Base-by-base conservation (phyloP, 2,113 vertebrate species). In the Camelus dromedarius region DNA sequence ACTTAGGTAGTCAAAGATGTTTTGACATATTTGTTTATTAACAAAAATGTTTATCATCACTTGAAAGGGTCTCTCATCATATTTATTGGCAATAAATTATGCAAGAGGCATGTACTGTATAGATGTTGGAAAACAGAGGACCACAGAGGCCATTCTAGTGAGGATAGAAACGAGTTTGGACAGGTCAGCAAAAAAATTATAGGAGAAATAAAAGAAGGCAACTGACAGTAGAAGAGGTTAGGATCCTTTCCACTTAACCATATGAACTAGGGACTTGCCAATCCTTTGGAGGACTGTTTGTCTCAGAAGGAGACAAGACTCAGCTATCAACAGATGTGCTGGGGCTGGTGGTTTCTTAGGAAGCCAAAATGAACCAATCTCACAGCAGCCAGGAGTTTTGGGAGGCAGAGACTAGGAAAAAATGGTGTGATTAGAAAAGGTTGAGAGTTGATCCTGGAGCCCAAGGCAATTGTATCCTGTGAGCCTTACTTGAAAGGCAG, bases 21-120 rank as follows among this genome's bases (percentile, higher is more conserved):
- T 96, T 77, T 94, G 35, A 54, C 24, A 70, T 80, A 42, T 89
- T 88, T 73, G 12, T 66, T 82, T 76, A 69, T 54, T 58, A 73
- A 70, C n/a, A 64, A 42, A 96, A 11, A 38, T 93, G 42, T 75
- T 91, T 46, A 81, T 70, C 16, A 22, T 82, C 64, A 38, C 48
- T 24, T 67, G 54, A 86, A 72, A 82, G 67, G 48, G 8, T 42
- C 38, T 86, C 28, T 18, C 15, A 69, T 18, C 5, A 35, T 42
- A 77, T 81, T n/a, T 82, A 1, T 90, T 8, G 75, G 24, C 46
- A 85, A 32, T 70, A 76, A 56, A 24, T 70, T 72, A 73, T 48
- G 24, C 72, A 76, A 87, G 26, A 92, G 14, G 5, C 15, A 28
- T 56, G 12, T 46, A 38, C 7, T 82, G 2, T 16, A 60, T 24